phyloP scores from a whole-genome alignment of 2,888 invertebrate genomes.

The Altica lythri region DNA sequence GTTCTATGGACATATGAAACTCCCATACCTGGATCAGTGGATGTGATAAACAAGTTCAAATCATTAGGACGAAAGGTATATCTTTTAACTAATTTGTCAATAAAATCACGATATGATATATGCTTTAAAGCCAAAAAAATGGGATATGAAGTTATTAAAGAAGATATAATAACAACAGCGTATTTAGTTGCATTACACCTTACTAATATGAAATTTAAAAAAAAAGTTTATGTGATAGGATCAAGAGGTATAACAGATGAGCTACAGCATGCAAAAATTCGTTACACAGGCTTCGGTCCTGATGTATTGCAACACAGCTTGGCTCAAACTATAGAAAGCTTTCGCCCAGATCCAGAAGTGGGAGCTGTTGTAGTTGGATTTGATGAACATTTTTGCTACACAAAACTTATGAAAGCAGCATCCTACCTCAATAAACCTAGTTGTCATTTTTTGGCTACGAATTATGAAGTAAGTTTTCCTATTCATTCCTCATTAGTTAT shows the following conservation, averaged over 20 bases:
- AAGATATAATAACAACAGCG: conserved; percentile 80
- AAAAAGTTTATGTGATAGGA: conserved; percentile 84
- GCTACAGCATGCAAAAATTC: conserved; percentile 78
- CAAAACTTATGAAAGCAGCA: conserved; percentile 89
- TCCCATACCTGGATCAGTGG: conserved; percentile 69
- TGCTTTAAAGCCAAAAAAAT: conserved; percentile 72
- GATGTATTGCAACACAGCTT: conserved; percentile 65
- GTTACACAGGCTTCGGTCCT: conserved; percentile 74
- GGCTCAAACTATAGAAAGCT: conserved; percentile 61
- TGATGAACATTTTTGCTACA: conserved; percentile 89
- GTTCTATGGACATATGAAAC: conserved; percentile 79
- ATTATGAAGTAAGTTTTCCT: conserved; percentile 49
- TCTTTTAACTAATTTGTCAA: conserved; percentile 90
- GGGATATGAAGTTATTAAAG: conserved; percentile 69
- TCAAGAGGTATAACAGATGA: conserved; percentile 81
- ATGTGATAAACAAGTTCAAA: conserved; percentile 70
- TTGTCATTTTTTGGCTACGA: conserved; percentile 65
- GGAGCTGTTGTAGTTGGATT: conserved; percentile 95
- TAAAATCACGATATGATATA: conserved; percentile 77
- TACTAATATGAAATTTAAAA: conserved; percentile 71
- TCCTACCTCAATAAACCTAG: conserved; percentile 80
- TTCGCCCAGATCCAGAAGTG: conserved; percentile 75
- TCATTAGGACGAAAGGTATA: conserved; percentile 78
- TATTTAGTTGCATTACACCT: conserved; percentile 80
- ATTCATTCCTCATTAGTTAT: conserved; percentile 53